phyloP scores from a whole-genome alignment of 2,113 vertebrate genomes.

The Isichthys henryi region DNA sequence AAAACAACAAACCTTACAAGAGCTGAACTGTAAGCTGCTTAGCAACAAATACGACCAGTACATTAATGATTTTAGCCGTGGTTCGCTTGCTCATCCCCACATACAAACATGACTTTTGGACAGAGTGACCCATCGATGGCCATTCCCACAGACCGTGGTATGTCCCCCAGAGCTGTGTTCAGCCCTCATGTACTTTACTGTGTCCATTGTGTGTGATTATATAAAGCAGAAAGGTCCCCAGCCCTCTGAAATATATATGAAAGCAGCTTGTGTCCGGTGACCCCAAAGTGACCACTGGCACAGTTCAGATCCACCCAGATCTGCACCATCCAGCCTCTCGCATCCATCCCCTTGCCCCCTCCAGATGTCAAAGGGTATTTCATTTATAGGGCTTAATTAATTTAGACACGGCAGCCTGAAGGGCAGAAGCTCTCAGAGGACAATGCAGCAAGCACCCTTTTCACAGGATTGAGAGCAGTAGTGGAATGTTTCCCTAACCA shows the following conservation, averaged over 20 bases:
- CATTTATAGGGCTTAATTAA: neutral
- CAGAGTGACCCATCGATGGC: neutral
- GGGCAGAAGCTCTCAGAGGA: neutral
- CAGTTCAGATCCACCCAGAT: neutral
- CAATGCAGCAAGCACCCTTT: neutral
- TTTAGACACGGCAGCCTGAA: neutral
- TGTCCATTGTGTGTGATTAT: neutral
- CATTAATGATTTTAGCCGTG: neutral
- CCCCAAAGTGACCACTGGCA: neutral
- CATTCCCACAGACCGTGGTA: neutral
- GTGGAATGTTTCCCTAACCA: neutral
- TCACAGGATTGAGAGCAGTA: neutral
- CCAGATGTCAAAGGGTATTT: neutral
- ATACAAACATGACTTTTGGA: neutral
- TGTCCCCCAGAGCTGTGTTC: slow-evolving; percentile 8
- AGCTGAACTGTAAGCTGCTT: neutral
- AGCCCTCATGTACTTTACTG: neutral
- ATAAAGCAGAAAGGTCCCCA: neutral
- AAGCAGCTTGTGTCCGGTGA: neutral
- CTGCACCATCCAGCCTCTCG: neutral
- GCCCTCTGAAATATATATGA: neutral
- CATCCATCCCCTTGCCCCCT: neutral
- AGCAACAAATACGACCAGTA: neutral
- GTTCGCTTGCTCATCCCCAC: neutral
- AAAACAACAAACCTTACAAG: neutral